Conservation (phyloP, 2,888 invertebrate species). For the Encarsia formosa region DNA sequence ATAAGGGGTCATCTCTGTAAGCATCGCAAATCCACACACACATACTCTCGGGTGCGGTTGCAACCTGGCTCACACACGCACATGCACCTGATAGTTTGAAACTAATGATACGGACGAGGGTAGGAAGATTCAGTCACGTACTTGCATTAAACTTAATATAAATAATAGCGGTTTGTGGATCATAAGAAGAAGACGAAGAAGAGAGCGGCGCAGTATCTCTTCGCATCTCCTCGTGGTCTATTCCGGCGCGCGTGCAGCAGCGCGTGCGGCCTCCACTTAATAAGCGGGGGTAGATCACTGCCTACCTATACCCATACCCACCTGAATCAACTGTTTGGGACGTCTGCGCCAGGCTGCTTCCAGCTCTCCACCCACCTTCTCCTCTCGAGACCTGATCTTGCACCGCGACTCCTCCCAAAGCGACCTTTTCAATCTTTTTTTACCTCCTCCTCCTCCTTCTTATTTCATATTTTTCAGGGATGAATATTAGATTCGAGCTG, state of each 20-base stretch:
- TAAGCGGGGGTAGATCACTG: slow-evolving; percentile 46
- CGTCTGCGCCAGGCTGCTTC: no score
- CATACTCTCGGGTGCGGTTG: no score
- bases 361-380: slow-evolving; percentile 2
- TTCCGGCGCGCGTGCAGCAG: slow-evolving; percentile 28
- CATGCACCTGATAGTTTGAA: slow-evolving; percentile 45
- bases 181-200: no score
- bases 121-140: slow-evolving; percentile 51
- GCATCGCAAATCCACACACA: no score
- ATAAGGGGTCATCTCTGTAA: slow-evolving; percentile 24
- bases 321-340: slow-evolving; percentile 47
- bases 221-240: neutral
- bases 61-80: slow-evolving; percentile 12
- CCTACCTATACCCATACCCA: slow-evolving; percentile 9
- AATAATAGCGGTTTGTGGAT: slow-evolving; percentile 52
- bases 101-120: slow-evolving; percentile 48
- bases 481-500: no score
- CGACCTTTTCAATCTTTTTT: no score
- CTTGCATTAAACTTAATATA: slow-evolving; percentile 53
- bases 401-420: neutral
- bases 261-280: slow-evolving; percentile 48
- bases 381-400: slow-evolving; percentile 15
- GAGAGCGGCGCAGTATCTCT: no score
- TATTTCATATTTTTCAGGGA: no score
- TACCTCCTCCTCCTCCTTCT: neutral